Evolutionary conservation across 2,797 vertebrate genomes (phyloP).

Genomic region (Neostethus bicornis): DNA sequence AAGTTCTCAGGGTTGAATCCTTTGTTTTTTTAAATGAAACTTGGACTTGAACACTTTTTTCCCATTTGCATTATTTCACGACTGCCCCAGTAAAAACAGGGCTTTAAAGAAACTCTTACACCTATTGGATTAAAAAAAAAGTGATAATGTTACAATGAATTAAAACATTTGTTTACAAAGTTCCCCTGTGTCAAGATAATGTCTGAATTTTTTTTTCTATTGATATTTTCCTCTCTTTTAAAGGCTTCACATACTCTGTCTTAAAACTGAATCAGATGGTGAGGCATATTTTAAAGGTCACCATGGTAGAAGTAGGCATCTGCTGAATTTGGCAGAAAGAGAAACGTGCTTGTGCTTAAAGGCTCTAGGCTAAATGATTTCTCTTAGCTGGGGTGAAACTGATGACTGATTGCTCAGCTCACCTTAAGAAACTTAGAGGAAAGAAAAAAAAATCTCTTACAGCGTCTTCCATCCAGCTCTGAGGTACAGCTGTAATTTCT

Average conservation of each 20-base stretch:
- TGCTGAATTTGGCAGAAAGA: constrained; percentile 57
- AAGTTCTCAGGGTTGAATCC: constrained; percentile 37
- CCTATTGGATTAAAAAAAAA: neutral
- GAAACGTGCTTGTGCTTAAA: constrained; percentile 48
- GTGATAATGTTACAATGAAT: no score
- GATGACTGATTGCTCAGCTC: constrained; percentile 62
- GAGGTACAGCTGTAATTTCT: constrained; percentile 39
- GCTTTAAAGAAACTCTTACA: neutral
- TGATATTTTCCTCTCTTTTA: constrained; percentile 18
- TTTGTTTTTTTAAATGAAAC: constrained; percentile 10
- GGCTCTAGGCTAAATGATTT: constrained; percentile 57
- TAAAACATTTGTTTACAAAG: neutral
- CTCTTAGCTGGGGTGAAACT: constrained; percentile 51
- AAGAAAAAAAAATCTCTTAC: constrained; percentile 35
- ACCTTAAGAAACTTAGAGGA: constrained; percentile 46
- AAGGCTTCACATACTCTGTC: constrained; percentile 24
- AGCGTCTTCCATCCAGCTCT: constrained; percentile 25
- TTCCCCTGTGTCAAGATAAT: neutral
- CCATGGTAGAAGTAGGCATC: constrained; percentile 53
- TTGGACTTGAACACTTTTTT: neutral
- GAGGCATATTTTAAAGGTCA: constrained; percentile 80
- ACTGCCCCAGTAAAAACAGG: neutral
- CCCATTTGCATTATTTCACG: neutral
- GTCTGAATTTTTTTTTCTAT: neutral
- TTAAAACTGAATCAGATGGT: constrained; percentile 68